Percentiles rank a stretch among this genome's conserved stretches.
Evolutionary conservation across 2,888 invertebrate genomes (phyloP).

Genomic region (Xanthia icteritia): DNA sequence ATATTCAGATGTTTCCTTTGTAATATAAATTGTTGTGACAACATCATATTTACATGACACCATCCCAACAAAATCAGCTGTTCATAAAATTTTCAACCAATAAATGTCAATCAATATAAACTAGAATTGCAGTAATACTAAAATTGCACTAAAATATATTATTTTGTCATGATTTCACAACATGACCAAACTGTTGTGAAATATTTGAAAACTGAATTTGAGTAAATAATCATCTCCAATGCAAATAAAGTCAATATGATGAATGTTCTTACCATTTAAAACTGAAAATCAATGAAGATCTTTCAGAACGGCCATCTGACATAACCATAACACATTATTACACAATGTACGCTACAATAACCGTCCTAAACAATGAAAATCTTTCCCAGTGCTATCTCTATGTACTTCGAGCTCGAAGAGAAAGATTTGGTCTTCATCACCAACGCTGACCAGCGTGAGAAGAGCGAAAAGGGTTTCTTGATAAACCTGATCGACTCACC

Average conservation of each 20-base stretch:
- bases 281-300: slow-evolving; percentile 86
- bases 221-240: background rate
- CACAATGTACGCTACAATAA: slow-evolving; percentile 2
- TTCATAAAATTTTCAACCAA: slow-evolving; percentile 2
- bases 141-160: background rate
- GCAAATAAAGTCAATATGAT: slow-evolving; percentile 77
- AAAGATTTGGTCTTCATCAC: slow-evolving; percentile 98
- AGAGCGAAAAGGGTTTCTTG: slow-evolving; percentile 98
- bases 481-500: slow-evolving; percentile 99
- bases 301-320: slow-evolving; percentile 91
- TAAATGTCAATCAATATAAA: too few relatives aligned
- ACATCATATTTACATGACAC: slow-evolving; percentile 21
- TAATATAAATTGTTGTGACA: slow-evolving; percentile 20
- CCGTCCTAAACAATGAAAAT: slow-evolving; percentile 21
- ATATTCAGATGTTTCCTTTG: slow-evolving; percentile 6
- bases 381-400: slow-evolving; percentile 97
- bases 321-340: background rate
- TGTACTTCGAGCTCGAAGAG: slow-evolving; percentile 99
- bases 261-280: slow-evolving; percentile 89
- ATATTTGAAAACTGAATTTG: background rate
- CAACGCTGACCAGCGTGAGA: slow-evolving; percentile 97
- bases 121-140: too few relatives aligned
- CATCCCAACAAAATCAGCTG: slow-evolving; percentile 36
- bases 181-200: background rate
- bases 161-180: slow-evolving; percentile 30